Evolutionary conservation across 2,888 invertebrate genomes (phyloP).

Genomic region (Ferdinandea cuprea): DNA sequence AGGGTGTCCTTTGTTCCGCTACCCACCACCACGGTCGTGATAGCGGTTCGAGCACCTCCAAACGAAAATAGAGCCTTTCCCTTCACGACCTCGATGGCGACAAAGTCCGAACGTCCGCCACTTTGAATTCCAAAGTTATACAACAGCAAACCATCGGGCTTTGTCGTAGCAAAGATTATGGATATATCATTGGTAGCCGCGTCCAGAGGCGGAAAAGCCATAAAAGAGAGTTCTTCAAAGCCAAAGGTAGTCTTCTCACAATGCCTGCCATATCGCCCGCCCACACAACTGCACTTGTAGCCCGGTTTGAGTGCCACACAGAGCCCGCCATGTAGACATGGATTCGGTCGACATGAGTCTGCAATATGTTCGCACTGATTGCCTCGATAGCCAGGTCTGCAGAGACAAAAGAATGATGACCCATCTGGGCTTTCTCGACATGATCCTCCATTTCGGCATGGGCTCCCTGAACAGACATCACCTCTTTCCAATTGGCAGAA

Average conservation of each 20-base stretch:
- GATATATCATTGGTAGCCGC: conserved; percentile 95
- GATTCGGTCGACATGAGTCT: conserved; percentile 95
- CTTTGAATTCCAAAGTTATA: conserved; percentile 96
- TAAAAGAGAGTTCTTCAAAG: conserved; percentile 94
- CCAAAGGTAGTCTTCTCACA: conserved; percentile 96
- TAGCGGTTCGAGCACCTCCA: conserved; percentile 94
- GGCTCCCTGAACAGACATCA: conserved; percentile 92
- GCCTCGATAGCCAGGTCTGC: conserved; percentile 95
- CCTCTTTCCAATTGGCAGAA: conserved; percentile 93
- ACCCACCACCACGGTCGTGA: conserved; percentile 90
- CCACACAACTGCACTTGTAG: conserved; percentile 92
- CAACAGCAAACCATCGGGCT: conserved; percentile 92
- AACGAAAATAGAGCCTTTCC: conserved; percentile 95
- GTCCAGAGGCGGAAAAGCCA: conserved; percentile 93
- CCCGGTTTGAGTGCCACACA: conserved; percentile 95
- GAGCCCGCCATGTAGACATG: conserved; percentile 94
- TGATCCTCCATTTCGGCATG: conserved; percentile 95
- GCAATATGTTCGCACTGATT: conserved; percentile 94
- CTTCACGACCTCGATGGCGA: conserved; percentile 93
- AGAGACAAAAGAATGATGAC: conserved; percentile 95
- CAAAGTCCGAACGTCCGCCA: conserved; percentile 95
- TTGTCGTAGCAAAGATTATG: conserved; percentile 94
- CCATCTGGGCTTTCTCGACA: conserved; percentile 94
- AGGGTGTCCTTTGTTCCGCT: conserved; percentile 84
- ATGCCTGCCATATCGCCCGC: conserved; percentile 94